These are phyloP conservation scores for Tyrannus savana DNA, from an alignment of 2,113 vertebrate genomes.

Conservation along the genomic window DNA sequence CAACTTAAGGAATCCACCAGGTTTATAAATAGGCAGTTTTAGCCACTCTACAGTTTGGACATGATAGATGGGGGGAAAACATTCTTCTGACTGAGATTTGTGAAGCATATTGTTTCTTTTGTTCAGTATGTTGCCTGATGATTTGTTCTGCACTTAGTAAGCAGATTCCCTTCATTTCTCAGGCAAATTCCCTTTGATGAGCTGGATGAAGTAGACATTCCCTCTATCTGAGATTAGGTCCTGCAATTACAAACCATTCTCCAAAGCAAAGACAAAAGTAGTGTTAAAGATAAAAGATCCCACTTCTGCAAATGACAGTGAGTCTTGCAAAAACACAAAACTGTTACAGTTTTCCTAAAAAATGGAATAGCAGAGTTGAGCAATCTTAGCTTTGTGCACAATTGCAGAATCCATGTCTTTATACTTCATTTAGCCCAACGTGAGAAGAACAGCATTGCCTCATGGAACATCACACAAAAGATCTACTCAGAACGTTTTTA, in stretches of 20 bases:
- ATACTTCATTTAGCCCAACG: neutral
- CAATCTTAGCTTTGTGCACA: neutral
- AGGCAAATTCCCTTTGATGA: neutral
- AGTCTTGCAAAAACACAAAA: neutral
- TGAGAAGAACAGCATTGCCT: neutral
- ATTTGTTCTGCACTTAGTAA: neutral
- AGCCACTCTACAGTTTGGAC: neutral
- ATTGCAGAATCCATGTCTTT: neutral
- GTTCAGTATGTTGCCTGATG: neutral
- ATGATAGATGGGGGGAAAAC: rapidly evolving
- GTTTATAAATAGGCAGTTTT: neutral
- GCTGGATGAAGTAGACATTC: neutral
- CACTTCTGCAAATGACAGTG: neutral
- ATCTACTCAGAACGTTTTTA: neutral
- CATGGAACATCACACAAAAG: neutral
- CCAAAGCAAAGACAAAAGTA: neutral
- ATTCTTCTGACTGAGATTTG: neutral
- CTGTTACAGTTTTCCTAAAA: neutral
- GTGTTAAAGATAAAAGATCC: neutral
- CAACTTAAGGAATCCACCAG: neutral
- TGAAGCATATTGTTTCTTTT: neutral
- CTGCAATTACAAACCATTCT: neutral
- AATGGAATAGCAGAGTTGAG: neutral
- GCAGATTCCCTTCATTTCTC: neutral
- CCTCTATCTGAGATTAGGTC: neutral